Evolutionary conservation across 2,113 vertebrate species (phyloP), one percentile per base, ranked within the genome.

Genomic region (Scomber japonicus): DNA sequence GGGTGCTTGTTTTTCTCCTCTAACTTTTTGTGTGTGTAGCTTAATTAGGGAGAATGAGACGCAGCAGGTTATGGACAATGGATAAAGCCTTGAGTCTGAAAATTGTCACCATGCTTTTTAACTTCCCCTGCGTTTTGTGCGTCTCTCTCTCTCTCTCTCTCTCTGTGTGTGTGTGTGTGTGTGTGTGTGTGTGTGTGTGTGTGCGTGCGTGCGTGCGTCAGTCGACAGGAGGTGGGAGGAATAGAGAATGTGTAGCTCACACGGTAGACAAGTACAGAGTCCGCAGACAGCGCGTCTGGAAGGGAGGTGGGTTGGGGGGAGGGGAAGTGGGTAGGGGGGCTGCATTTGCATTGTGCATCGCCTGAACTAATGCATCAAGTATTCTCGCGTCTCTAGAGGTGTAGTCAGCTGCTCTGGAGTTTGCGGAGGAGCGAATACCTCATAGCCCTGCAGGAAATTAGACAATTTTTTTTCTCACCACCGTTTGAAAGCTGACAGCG

Each of bases 231-330:
- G 86, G 89, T 79, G 77, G 85, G 88, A 82, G 88, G 79, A 83
- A 80, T 67, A 61, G 80, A 63, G 77, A 82, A 81, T 76, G 78
- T 83, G 86, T 40, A 65, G 83, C 86, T 73, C 77, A 71, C 77
- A 71, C 78, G 77, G 77, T 73, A 75, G 85, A 81, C 77, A 81
- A 86, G 71, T 57, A 75, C 57, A 44, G 81, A 75, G 88, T 78
- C 84, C 78, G 88, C 78, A 92, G 90, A 87, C 88, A 78, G 88
- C 75, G 88, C 80, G 89, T 94, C 85, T 91, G 80, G 51, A 48
- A 66, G 11, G 40, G 35, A 16, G 11, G 21, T 1, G 21, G 5
- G 19, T 21, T 0, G 35, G 1, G 67, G 74, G 14, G 80, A 16
- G 35, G 2, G 51, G 31, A 2, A 45, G 15, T 24, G 50, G 19